These are phyloP conservation scores for Hozukius guyotensis DNA, from an alignment of 2,797 vertebrate species.

Conservation along the genomic window DNA sequence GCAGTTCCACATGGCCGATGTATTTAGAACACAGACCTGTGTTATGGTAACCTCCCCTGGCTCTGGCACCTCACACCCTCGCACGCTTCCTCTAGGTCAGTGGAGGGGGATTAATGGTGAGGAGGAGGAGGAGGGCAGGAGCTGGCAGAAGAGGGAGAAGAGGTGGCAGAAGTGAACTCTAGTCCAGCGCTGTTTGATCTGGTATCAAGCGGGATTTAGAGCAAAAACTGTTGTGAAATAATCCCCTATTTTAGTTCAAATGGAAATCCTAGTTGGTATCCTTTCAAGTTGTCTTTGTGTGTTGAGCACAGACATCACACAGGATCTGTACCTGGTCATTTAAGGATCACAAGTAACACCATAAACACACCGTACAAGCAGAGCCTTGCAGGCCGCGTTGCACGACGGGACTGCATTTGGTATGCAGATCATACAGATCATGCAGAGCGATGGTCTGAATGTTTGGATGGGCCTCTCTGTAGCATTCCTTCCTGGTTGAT, in stretches of 20 bases:
- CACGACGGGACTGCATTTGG: slow-evolving; percentile 29
- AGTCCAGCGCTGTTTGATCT: slow-evolving; percentile 17
- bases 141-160: slow-evolving; percentile 33
- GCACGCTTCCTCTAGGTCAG: slow-evolving; percentile 63
- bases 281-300: slow-evolving; percentile 35
- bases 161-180: slow-evolving; percentile 38
- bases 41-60: slow-evolving; percentile 78
- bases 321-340: slow-evolving; percentile 31
- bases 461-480: slow-evolving; percentile 70
- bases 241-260: slow-evolving; percentile 25
- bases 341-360: slow-evolving; percentile 53
- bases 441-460: slow-evolving; percentile 43
- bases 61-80: slow-evolving; percentile 68
- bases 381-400: slow-evolving; percentile 16
- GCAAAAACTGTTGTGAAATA: not conserved
- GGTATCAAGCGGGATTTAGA: slow-evolving; percentile 8
- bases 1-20: slow-evolving; percentile 79
- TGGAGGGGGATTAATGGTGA: slow-evolving; percentile 31
- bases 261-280: not conserved
- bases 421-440: slow-evolving; percentile 50
- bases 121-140: slow-evolving; percentile 16
- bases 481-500: slow-evolving; percentile 65
- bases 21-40: slow-evolving; percentile 72
- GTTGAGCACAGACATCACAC: slow-evolving; percentile 39
- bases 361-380: slow-evolving; percentile 32